A percentile compares a stretch with the other conserved stretches of the same genome.
Evolutionary conservation across 2,113 vertebrate genomes (phyloP).

Genomic region (Microtus pennsylvanicus): DNA sequence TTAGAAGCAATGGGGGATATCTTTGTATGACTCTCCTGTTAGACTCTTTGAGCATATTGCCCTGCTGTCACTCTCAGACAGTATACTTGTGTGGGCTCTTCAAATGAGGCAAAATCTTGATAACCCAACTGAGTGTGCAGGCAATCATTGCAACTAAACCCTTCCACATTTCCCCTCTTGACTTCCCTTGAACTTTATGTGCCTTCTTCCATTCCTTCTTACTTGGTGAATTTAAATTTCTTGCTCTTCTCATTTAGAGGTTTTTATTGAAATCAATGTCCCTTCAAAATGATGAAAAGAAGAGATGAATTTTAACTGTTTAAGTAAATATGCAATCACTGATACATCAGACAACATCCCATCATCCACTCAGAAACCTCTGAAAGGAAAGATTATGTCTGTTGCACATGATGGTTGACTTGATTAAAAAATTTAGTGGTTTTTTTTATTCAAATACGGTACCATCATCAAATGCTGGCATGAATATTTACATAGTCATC

Average conservation of each 20-base stretch:
- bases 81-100: background rate
- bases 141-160: slow-evolving; percentile 15
- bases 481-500: slow-evolving; percentile 73
- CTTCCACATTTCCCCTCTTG: slow-evolving; percentile 48
- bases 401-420: slow-evolving; percentile 70
- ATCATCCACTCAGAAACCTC: slow-evolving; percentile 72
- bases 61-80: background rate
- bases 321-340: slow-evolving; percentile 80
- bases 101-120: background rate
- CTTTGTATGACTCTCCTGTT: background rate
- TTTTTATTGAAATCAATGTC: slow-evolving; percentile 79
- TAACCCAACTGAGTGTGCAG: background rate
- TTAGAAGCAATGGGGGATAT: background rate
- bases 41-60: background rate
- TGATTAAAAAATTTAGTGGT: slow-evolving; percentile 84
- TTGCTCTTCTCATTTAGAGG: slow-evolving; percentile 73
- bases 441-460: slow-evolving; percentile 72
- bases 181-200: slow-evolving; percentile 70
- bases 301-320: slow-evolving; percentile 81
- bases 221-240: slow-evolving; percentile 63
- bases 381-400: slow-evolving; percentile 80
- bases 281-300: slow-evolving; percentile 79
- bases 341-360: slow-evolving; percentile 77
- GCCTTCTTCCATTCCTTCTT: background rate
- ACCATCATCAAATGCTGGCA: slow-evolving; percentile 65